Evolutionary conservation across 2,888 invertebrate species (phyloP).

Genomic region (Phortica okadai): DNA sequence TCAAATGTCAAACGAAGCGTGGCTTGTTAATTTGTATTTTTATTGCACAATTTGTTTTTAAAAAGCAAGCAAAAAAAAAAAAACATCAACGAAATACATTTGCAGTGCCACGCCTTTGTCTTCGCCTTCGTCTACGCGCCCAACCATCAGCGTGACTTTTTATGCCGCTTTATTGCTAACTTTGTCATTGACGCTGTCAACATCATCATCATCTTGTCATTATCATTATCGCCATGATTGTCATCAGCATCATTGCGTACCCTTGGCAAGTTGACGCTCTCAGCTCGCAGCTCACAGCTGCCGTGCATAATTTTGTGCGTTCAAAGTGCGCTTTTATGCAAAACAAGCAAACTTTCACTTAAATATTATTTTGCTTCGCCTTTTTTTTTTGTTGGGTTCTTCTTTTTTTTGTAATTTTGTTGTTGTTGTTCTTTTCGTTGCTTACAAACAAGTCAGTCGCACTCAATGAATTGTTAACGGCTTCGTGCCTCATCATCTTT

Average conservation of each 20-base stretch:
- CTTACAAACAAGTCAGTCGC: not conserved
- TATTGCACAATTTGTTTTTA: constrained; percentile 4
- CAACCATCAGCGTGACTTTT: not conserved
- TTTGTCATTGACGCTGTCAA: not conserved
- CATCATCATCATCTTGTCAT: not conserved
- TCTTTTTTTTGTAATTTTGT: not conserved
- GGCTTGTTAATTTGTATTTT: constrained; percentile 70
- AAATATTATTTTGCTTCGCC: not conserved
- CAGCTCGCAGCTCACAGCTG: not conserved
- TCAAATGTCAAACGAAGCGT: constrained; percentile 72
- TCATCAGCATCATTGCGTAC: not conserved
- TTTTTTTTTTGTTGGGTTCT: not conserved
- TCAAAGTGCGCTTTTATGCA: constrained; percentile 20
- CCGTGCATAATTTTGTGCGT: constrained; percentile 11
- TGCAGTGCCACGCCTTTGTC: not conserved
- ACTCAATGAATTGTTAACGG: constrained; percentile 20
- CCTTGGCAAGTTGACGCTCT: not conserved
- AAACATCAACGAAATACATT: not conserved
- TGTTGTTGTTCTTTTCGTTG: not conserved
- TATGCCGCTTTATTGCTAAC: not conserved
- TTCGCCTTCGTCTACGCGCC: not conserved
- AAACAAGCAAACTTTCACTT: constrained; percentile 20
- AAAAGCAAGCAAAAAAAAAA: not conserved
- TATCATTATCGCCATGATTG: not conserved
- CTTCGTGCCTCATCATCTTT: not conserved